Conservation (phyloP, 53 echinoderm and acorn worm species). For the Holothuria leucospilota region DNA sequence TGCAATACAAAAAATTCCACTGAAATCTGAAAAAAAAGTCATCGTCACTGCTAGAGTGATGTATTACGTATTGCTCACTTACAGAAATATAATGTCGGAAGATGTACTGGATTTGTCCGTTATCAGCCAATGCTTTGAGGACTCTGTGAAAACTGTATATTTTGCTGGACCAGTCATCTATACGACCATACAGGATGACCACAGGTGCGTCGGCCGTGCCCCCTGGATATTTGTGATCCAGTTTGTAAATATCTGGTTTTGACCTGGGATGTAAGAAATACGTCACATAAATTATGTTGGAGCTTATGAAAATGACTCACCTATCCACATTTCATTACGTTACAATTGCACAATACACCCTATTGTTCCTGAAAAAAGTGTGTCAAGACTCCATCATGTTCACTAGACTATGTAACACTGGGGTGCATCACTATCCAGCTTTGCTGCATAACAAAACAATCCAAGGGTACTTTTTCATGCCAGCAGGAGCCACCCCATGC, state of each 20-base stretch:
- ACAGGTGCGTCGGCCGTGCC: conserved; percentile 57
- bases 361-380: too few relatives aligned
- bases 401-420: too few relatives aligned
- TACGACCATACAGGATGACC: conserved; percentile 85
- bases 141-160: conserved; percentile 71
- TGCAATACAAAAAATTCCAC: background rate
- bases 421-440: too few relatives aligned
- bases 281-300: background rate
- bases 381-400: too few relatives aligned
- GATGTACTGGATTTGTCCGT: conserved; percentile 77
- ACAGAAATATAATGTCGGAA: conserved; percentile 89
- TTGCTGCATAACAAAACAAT: too few relatives aligned
- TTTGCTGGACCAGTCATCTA: conserved; percentile 60
- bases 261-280: conserved; percentile 56
- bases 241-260: conserved; percentile 74
- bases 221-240: conserved; percentile 85
- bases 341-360: too few relatives aligned
- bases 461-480: too few relatives aligned
- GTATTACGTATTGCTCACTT: conserved; percentile 10
- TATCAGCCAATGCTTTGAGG: conserved; percentile 56
- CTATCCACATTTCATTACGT: too few relatives aligned
- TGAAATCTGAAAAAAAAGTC: background rate
- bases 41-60: background rate
- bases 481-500: too few relatives aligned
- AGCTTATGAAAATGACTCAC: too few relatives aligned